Base-by-base conservation (phyloP, 2,797 vertebrate species). In the Scyliorhinus canicula region DNA sequence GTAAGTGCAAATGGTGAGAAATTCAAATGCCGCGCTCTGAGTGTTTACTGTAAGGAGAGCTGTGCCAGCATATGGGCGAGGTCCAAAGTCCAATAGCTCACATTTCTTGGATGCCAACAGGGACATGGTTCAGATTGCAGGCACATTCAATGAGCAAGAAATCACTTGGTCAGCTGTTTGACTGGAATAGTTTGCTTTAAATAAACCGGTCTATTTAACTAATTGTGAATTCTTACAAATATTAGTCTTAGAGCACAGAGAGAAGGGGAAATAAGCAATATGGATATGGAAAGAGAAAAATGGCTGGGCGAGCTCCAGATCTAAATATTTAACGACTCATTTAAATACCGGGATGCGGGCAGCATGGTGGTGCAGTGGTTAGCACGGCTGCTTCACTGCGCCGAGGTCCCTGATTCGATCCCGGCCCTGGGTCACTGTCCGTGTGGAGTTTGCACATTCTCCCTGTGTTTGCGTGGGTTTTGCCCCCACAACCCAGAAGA, bases 141-240 rank as follows among this genome's bases (percentile, higher is more conserved):
- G 84, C 40, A 86, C 50, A 86, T 86, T 55, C 84, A 31, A 52
- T 86, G 50, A 86, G 19, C 84, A 86, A 47, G 84, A 86, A 55
- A 52, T 47, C 52, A 55, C 52, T 86, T 86, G 84, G 84, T 50
- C 84, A 86, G 52, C 84, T 52, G 47, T 31, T 28, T 8, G 52
- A 86, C 84, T 50, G 84, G 47, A 86, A 50, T 52, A 86, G 84
- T 86, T 86, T 86, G 7, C 84, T 86, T 86, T 86, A 26, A 86
- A 86, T 86, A 86, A 86, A 86, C 84, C 19, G 14, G 16, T n/a
- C 71, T 40, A 40, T 77, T 77, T 40, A 77, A 9, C 14, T 77
- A 16, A 7, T 77, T 77, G 84, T 31, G 31, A 86, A 86, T 86
- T 50, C 52, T 86, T 86, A 4, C 84, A 86, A 28, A 21, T 86